phyloP scores from a whole-genome alignment of 2,888 invertebrate species.

The Gymnosoma rotundatum region DNA sequence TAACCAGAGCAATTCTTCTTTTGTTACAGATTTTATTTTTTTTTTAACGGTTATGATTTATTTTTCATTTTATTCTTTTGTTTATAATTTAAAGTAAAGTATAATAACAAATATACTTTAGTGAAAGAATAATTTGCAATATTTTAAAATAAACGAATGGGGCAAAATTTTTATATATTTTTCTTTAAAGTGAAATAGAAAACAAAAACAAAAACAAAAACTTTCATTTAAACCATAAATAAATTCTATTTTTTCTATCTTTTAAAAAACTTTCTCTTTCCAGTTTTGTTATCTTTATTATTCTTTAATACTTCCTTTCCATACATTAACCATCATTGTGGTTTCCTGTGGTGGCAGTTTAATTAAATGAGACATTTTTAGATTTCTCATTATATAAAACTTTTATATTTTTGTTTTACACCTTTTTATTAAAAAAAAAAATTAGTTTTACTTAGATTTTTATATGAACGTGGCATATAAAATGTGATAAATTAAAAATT shows the following conservation, averaged over 20 bases:
- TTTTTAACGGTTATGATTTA: conserved; percentile 59
- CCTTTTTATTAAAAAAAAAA: conserved; percentile 8
- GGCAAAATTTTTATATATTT: conserved; percentile 23
- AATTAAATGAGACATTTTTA: conserved; percentile 37
- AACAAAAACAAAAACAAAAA: conserved; percentile 15
- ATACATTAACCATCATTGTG: background rate
- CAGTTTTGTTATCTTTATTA: background rate
- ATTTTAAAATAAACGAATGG: conserved; percentile 50
- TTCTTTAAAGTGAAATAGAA: conserved; percentile 2
- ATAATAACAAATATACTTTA: background rate
- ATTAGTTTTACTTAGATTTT: conserved; percentile 7
- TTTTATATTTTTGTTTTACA: background rate
- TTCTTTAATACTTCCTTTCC: conserved; percentile 33
- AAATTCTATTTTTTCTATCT: conserved; percentile 12
- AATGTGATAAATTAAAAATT: conserved; percentile 16
- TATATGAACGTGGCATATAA: background rate
- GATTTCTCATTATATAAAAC: background rate
- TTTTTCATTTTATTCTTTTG: conserved; percentile 53
- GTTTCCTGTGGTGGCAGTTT: conserved; percentile 62
- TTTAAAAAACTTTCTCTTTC: conserved; percentile 60
- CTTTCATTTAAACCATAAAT: conserved; percentile 66
- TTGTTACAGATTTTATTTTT: conserved; percentile 25
- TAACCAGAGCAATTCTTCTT: background rate
- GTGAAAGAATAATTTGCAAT: conserved; percentile 45
- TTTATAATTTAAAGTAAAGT: conserved; percentile 24